A percentile compares a stretch with the other conserved stretches of the same genome.
phyloP scores from a whole-genome alignment of 2,888 invertebrate genomes.

The Orchesellides sinensis region DNA sequence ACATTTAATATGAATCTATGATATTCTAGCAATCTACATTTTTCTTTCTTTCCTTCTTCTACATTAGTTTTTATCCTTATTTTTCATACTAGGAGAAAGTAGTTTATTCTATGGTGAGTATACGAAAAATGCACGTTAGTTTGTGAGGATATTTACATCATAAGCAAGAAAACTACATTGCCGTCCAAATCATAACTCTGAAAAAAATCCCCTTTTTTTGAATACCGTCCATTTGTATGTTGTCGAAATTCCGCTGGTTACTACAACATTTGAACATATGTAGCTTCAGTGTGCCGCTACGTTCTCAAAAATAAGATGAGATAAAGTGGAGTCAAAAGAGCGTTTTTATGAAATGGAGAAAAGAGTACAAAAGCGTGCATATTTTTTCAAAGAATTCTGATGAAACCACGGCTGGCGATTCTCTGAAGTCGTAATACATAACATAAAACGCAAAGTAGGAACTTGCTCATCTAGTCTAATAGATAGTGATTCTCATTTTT shows the following conservation, averaged over 20 bases:
- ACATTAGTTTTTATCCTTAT: too few relatives aligned
- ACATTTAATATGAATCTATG: slow-evolving; percentile 29
- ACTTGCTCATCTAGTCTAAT: background rate
- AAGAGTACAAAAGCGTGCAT: background rate
- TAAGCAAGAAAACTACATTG: slow-evolving; percentile 5
- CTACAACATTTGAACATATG: background rate
- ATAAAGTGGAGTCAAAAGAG: background rate
- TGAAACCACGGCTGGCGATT: slow-evolving; percentile 35
- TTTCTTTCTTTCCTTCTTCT: background rate
- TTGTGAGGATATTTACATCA: too few relatives aligned
- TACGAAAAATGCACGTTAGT: too few relatives aligned
- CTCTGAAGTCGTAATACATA: background rate
- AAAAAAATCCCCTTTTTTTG: slow-evolving; percentile 3
- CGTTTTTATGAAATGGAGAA: slow-evolving; percentile 9
- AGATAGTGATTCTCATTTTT: background rate
- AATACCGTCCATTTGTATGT: background rate
- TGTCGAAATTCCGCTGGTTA: background rate
- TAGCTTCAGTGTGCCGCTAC: too few relatives aligned
- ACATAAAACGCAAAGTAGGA: too few relatives aligned
- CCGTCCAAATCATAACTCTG: background rate
- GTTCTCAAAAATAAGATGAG: background rate
- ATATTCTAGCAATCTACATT: slow-evolving; percentile 33
- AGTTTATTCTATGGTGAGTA: too few relatives aligned
- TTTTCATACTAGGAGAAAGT: too few relatives aligned
- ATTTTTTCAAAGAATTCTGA: slow-evolving; percentile 23